Base-by-base conservation (phyloP, 2,113 vertebrate genomes). In the Vombatus ursinus region DNA sequence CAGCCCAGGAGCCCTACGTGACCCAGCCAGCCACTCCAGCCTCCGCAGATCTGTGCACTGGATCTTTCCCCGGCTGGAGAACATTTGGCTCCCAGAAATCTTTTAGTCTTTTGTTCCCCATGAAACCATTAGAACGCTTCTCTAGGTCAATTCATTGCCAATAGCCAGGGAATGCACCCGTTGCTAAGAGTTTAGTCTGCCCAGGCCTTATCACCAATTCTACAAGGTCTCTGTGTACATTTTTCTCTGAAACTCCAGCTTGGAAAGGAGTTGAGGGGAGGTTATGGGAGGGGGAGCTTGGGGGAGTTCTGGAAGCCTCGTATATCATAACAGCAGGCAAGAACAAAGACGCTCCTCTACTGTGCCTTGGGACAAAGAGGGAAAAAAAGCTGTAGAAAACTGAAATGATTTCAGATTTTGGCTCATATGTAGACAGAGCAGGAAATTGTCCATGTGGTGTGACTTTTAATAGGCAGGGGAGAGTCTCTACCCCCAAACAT, bases 111-210 rank as follows among this genome's bases (percentile, higher is more conserved):
- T 98, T 98, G 97, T 97, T 98, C 52, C 0, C 52, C 3, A 0
- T 91, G 50, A 84, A 96, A 96, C 94, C 47, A 8, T 53, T 96
- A 96, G 97, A 95, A 95, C 12, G 84, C 94, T 91, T 49, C 93
- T 44, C 49, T 24, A 3, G 84, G 91, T 47, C 0, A 1, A 95
- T 95, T 96, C 96, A 51, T 50, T 47, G 44, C 94, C 7, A 54
- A 92, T 77, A 92, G 91, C 89, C 52, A 89, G 95, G 95, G 92
- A 95, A 95, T 54, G 93, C 52, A 91, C 47, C 89, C 37, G 90
- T 97, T 97, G 97, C 97, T 97, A 92, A 97, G 97, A 96, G 96
- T 95, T 95, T 91, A 68, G 24, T 91, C 90, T 48, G 95, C 96
- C 96, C 95, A 95, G 92, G 68, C 93, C 95, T 96, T 97, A 94